A percentile compares a stretch with the other conserved stretches of the same genome.
These are phyloP conservation scores for Solenodon paradoxus DNA, from an alignment of 2,113 vertebrate genomes.

Conservation along the genomic window DNA sequence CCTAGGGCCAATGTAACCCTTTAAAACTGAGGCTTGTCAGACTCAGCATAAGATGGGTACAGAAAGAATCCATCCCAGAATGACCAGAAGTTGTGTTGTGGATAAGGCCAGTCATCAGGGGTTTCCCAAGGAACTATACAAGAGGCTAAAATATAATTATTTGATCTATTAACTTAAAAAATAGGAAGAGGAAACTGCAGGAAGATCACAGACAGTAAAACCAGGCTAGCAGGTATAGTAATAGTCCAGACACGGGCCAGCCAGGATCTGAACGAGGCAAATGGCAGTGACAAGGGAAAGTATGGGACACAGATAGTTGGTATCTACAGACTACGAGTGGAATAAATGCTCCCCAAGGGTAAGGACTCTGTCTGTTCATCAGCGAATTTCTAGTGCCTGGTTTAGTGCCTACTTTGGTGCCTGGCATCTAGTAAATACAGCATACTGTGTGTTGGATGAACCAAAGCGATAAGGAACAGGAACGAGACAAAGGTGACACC, in stretches of 20 bases:
- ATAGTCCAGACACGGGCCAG: neutral
- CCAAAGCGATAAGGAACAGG: neutral
- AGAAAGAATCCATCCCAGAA: neutral
- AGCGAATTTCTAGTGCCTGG: neutral
- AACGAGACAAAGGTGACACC: neutral
- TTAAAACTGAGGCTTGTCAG: neutral
- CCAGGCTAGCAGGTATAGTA: neutral
- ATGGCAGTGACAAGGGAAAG: neutral
- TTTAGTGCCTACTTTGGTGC: too few species aligned
- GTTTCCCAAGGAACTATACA: neutral
- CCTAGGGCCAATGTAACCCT: neutral
- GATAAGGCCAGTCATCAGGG: neutral
- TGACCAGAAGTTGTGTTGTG: neutral
- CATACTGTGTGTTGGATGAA: neutral
- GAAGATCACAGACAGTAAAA: neutral
- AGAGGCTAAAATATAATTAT: neutral
- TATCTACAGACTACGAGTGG: neutral
- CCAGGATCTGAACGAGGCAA: neutral
- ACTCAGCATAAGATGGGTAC: neutral
- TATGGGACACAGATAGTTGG: neutral
- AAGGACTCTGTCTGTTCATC: neutral
- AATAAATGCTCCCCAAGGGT: neutral
- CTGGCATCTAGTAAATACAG: neutral
- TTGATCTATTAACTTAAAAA: neutral
- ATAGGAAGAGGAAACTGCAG: neutral